Percentiles rank a stretch among this genome's conserved stretches.
These are phyloP conservation scores for Lutjanus erythropterus DNA, from an alignment of 2,113 vertebrate species.

Conservation along the genomic window DNA sequence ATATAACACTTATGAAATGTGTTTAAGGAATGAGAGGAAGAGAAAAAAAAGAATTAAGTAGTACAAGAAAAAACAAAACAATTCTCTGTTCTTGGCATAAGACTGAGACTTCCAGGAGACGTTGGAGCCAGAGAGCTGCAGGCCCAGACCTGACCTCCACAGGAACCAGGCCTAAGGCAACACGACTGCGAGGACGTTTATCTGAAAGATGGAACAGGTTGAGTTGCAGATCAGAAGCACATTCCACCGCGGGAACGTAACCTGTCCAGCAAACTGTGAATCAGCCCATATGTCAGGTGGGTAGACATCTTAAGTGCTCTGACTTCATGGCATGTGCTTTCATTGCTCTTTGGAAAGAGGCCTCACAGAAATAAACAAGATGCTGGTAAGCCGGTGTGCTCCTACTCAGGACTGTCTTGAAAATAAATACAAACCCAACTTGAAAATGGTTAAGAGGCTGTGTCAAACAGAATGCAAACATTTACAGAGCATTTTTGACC, in stretches of 20 bases:
- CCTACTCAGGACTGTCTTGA: neutral
- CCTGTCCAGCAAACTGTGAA: constrained; percentile 26
- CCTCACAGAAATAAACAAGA: neutral
- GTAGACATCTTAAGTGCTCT: constrained; percentile 31
- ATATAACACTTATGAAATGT: constrained; percentile 45
- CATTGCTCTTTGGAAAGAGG: neutral
- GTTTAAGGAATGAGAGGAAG: constrained; percentile 26
- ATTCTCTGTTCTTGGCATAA: constrained; percentile 51
- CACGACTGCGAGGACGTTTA: constrained; percentile 38
- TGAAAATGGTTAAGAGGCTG: too few relatives aligned
- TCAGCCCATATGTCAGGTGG: constrained; percentile 28
- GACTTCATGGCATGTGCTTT: constrained; percentile 14
- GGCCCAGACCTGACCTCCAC: constrained; percentile 62
- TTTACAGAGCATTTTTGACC: too few relatives aligned
- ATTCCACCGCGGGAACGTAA: constrained; percentile 60
- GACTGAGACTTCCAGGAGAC: constrained; percentile 56
- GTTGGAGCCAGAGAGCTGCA: constrained; percentile 58
- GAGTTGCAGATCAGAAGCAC: constrained; percentile 48
- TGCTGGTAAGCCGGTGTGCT: neutral
- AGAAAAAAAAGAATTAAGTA: neutral
- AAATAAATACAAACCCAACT: too few relatives aligned
- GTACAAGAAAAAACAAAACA: constrained; percentile 37
- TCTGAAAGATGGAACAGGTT: constrained; percentile 47
- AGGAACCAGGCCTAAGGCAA: constrained; percentile 54
- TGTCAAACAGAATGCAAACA: too few relatives aligned